Conservation (phyloP, 2,113 vertebrate genomes). For the Callocephalon fimbriatum region DNA sequence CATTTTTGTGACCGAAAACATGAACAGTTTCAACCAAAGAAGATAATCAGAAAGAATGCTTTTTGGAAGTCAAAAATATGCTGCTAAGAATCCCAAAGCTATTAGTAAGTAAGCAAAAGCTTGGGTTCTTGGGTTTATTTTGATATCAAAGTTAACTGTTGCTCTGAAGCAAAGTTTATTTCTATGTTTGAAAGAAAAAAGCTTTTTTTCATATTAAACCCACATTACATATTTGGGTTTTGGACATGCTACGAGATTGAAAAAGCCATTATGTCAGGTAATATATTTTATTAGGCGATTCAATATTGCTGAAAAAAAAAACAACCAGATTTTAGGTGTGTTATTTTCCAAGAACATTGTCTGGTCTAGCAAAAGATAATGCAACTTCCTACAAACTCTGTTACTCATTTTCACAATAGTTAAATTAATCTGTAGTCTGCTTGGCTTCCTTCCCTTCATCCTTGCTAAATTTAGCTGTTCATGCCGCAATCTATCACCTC, state of each 20-base stretch:
- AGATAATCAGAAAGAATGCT: background rate
- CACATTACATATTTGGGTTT: background rate
- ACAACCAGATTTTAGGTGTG: background rate
- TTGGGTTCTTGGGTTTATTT: background rate
- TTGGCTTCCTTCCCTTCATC: conserved; percentile 22
- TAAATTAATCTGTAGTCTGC: background rate
- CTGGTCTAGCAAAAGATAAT: background rate
- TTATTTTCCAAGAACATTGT: background rate
- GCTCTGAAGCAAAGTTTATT: background rate
- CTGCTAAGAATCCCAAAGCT: background rate
- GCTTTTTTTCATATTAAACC: background rate
- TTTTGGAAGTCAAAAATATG: background rate
- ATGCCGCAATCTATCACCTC: background rate
- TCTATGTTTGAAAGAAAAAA: background rate
- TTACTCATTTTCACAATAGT: background rate
- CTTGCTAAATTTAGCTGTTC: conserved; percentile 13
- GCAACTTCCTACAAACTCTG: background rate
- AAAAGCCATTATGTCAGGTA: background rate
- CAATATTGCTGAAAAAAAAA: background rate
- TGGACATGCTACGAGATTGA: background rate
- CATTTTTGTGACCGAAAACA: background rate
- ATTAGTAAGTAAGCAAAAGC: background rate
- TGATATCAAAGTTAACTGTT: background rate
- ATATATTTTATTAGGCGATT: background rate
- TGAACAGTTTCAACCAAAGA: background rate